These are phyloP conservation scores for Verasper variegatus DNA, from an alignment of 2,113 vertebrate genomes.

Conservation along the genomic window DNA sequence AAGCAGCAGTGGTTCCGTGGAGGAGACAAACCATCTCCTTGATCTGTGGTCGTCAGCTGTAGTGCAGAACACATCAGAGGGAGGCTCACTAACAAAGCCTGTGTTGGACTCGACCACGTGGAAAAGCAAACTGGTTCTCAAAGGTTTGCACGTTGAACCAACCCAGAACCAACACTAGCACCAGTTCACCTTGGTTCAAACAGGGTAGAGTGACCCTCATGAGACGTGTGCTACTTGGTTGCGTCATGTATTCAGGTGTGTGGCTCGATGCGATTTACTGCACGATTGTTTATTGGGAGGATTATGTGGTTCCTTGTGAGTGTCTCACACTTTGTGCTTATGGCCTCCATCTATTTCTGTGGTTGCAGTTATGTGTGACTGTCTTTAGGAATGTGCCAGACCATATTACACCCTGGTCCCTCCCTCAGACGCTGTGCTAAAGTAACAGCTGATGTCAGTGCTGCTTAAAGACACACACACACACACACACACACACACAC, in stretches of 20 bases:
- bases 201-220: too few species aligned
- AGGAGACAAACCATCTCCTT: too few species aligned
- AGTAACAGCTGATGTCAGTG: constrained; percentile 77
- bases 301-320: constrained; percentile 51
- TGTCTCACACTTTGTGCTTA: constrained; percentile 50
- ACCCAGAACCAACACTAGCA: too few species aligned
- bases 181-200: neutral
- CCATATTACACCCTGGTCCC: constrained; percentile 72
- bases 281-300: neutral
- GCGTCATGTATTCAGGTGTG: neutral
- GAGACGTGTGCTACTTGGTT: neutral
- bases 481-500: constrained; percentile 59
- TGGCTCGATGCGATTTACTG: neutral
- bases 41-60: too few species aligned
- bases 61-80: too few species aligned
- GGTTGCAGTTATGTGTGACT: constrained; percentile 75
- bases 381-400: constrained; percentile 76
- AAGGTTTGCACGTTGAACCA: too few species aligned
- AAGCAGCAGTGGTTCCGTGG: too few species aligned
- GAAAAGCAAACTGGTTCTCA: neutral
- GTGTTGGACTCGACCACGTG: too few species aligned
- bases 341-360: constrained; percentile 77
- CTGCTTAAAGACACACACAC: constrained; percentile 70
- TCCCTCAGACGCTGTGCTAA: constrained; percentile 74
- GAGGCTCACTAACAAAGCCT: too few species aligned